Evolutionary conservation across 2,113 vertebrate genomes (phyloP).

Genomic region (Microcebus jonahi): DNA sequence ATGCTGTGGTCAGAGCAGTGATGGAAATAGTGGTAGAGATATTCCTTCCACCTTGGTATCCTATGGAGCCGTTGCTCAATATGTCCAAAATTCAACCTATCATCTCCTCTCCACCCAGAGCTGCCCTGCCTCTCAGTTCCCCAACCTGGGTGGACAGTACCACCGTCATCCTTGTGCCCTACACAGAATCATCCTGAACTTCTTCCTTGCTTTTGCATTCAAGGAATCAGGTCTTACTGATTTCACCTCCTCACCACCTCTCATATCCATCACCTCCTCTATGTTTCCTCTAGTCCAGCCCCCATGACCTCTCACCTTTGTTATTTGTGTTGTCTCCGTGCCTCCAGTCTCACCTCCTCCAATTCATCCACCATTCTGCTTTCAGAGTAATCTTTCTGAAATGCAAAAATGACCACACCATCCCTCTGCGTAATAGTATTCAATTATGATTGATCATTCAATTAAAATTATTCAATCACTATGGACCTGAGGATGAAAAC

Average conservation of each 20-base stretch:
- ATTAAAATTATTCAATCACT: background rate
- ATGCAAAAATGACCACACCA: background rate
- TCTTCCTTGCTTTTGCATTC: background rate
- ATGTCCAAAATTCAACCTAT: background rate
- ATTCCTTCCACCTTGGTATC: background rate
- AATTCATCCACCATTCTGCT: background rate
- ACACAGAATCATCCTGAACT: background rate
- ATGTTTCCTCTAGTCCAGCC: background rate
- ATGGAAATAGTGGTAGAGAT: background rate
- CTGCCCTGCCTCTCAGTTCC: background rate
- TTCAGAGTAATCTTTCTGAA: slow-evolving; percentile 4
- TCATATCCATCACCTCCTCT: background rate
- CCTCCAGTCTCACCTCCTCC: background rate
- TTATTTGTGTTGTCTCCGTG: background rate
- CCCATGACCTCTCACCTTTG: background rate
- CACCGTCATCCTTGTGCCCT: background rate
- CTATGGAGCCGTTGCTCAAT: background rate
- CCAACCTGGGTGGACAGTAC: background rate
- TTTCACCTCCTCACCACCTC: background rate
- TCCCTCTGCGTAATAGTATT: background rate
- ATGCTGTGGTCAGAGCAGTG: background rate
- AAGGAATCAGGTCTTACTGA: background rate
- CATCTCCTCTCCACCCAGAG: background rate
- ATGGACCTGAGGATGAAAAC: background rate
- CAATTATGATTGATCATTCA: background rate